A percentile compares a stretch with the other conserved stretches of the same genome.
Conservation (phyloP, 1,140 invertebrate species). For the Hypothenemus hampei region DNA sequence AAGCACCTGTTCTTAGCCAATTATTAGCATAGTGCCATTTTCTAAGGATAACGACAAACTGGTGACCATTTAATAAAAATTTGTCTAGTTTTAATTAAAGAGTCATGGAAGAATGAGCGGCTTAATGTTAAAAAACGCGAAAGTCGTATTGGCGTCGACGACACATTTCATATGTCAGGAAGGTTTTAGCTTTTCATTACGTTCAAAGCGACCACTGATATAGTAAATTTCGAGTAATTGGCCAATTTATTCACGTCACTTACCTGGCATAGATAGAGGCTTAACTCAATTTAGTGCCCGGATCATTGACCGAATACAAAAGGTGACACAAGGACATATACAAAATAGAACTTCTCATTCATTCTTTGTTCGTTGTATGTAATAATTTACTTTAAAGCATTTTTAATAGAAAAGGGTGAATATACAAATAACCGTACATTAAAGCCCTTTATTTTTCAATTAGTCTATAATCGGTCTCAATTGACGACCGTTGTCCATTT, state of each 20-base stretch:
- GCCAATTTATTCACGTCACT: conserved; percentile 3
- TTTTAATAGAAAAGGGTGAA: no score
- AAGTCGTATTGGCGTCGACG: background rate
- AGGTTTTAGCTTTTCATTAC: conserved; percentile 5
- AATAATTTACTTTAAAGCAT: no score
- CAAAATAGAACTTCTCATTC: no score
- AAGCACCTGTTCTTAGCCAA: conserved; percentile 5
- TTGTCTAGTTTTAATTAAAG: background rate
- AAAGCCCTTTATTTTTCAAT: conserved; percentile 32
- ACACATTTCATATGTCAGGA: background rate
- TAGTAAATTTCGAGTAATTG: conserved; percentile 9
- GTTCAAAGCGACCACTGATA: conserved; percentile 2
- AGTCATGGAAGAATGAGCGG: no score
- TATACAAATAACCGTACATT: conserved; percentile 5
- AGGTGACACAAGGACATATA: background rate
- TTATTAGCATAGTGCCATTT: background rate
- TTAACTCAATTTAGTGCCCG: background rate
- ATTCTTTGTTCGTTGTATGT: no score
- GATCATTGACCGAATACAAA: background rate
- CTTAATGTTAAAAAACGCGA: background rate
- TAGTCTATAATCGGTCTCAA: conserved; percentile 37
- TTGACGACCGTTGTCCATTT: conserved; percentile 34
- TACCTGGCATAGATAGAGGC: background rate
- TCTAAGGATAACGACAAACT: no score
- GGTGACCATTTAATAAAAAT: no score